phyloP scores from a whole-genome alignment of 2,113 vertebrate genomes.

The Nettapus auritus region DNA sequence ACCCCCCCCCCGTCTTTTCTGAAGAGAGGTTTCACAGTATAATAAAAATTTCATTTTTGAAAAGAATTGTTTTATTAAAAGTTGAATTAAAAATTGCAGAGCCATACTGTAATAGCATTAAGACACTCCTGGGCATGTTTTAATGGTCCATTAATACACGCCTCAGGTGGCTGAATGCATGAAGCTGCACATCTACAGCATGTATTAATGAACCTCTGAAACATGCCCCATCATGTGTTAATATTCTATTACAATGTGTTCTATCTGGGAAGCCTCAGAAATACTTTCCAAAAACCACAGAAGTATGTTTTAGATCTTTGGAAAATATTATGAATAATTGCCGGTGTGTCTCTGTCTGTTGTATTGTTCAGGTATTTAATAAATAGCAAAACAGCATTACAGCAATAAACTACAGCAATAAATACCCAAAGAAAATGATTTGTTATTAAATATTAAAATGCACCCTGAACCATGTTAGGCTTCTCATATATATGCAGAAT shows the following conservation, averaged over 20 bases:
- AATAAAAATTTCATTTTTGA: neutral
- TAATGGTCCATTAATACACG: conserved; percentile 64
- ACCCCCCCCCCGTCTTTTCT: neutral
- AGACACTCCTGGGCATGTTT: conserved; percentile 69
- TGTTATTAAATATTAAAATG: neutral
- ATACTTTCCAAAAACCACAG: neutral
- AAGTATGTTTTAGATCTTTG: neutral
- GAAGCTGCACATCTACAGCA: conserved; percentile 47
- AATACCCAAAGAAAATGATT: neutral
- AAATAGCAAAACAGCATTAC: neutral
- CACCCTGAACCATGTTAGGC: neutral
- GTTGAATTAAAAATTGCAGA: conserved; percentile 60
- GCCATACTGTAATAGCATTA: conserved; percentile 20
- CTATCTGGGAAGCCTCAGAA: conserved; percentile 7
- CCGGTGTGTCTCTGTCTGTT: neutral
- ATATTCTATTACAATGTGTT: neutral
- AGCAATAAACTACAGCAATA: neutral
- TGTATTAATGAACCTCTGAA: conserved; percentile 54
- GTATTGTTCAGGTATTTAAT: neutral
- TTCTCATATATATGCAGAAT: neutral
- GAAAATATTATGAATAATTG: conserved; percentile 4
- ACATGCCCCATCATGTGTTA: conserved; percentile 26
- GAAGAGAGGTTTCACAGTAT: neutral
- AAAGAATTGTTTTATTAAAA: conserved; percentile 9
- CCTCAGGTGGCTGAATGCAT: conserved; percentile 20